phyloP scores from a whole-genome alignment of 2,113 vertebrate species.

The Pyrgilauda ruficollis region DNA sequence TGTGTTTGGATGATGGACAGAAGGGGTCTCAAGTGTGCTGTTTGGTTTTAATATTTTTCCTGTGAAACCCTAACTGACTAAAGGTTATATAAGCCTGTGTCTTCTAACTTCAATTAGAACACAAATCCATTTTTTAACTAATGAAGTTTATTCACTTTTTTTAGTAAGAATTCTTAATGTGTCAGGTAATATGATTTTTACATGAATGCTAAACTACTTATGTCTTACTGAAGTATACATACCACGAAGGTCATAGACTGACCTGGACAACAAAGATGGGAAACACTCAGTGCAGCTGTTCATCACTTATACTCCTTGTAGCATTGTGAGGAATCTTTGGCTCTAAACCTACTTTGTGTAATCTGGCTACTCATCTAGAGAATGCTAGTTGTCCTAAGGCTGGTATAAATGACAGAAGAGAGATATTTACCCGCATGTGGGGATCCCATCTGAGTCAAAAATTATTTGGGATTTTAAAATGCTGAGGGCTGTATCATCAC shows the following conservation, averaged over 20 bases:
- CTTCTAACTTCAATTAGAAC: neutral
- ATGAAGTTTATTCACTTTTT: neutral
- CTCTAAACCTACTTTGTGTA: neutral
- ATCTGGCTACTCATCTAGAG: neutral
- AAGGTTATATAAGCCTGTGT: neutral
- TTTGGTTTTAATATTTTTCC: neutral
- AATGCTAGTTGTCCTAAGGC: neutral
- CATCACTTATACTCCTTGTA: neutral
- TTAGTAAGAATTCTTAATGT: neutral
- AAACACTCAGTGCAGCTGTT: neutral
- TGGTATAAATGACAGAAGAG: neutral
- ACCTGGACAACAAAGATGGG: neutral
- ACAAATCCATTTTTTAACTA: neutral
- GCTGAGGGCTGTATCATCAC: neutral
- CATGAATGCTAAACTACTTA: neutral
- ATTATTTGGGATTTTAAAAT: neutral
- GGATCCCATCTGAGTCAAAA: neutral
- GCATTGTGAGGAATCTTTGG: neutral
- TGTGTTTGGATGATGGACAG: neutral
- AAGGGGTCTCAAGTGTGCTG: neutral
- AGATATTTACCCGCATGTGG: neutral
- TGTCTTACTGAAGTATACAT: neutral
- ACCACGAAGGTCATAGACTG: neutral
- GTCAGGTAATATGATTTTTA: neutral
- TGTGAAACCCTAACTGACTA: neutral